Evolutionary conservation across 2,113 vertebrate genomes (phyloP).

Genomic region (Hucho hucho): DNA sequence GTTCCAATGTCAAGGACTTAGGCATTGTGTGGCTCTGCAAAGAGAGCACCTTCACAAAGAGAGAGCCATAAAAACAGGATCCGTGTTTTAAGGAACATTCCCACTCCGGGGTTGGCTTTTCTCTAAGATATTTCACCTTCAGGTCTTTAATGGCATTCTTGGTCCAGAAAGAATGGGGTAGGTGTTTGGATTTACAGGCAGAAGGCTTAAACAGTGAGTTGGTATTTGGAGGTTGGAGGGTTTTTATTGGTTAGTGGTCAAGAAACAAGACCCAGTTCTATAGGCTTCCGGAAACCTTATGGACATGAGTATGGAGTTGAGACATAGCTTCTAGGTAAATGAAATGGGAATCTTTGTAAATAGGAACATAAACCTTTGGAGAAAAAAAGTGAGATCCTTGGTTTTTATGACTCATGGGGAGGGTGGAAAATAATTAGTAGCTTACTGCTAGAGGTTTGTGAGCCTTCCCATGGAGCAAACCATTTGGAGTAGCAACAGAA

Average conservation of each 20-base stretch:
- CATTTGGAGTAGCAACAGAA: constrained; percentile 3
- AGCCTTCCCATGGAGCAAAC: constrained; percentile 8
- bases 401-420: constrained; percentile 24
- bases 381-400: constrained; percentile 22
- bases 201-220: constrained; percentile 10
- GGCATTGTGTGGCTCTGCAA: not conserved
- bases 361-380: constrained; percentile 30
- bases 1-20: constrained; percentile 19
- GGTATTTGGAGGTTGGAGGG: constrained; percentile 13
- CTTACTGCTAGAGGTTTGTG: not conserved
- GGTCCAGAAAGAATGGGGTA: not conserved
- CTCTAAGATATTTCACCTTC: not conserved
- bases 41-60: not conserved
- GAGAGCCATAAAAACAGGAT: constrained; percentile 1
- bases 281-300: constrained; percentile 34
- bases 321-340: constrained; percentile 42
- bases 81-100: not conserved
- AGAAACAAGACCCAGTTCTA: constrained; percentile 25
- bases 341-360: constrained; percentile 26
- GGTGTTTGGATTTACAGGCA: constrained; percentile 1
- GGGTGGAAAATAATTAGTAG: constrained; percentile 34
- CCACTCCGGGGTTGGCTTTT: not conserved
- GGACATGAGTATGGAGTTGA: not conserved
- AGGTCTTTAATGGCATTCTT: constrained; percentile 20
- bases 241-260: constrained; percentile 19